These are phyloP conservation scores for Coptodon rendalli DNA, from an alignment of 2,113 vertebrate species.

Conservation along the genomic window DNA sequence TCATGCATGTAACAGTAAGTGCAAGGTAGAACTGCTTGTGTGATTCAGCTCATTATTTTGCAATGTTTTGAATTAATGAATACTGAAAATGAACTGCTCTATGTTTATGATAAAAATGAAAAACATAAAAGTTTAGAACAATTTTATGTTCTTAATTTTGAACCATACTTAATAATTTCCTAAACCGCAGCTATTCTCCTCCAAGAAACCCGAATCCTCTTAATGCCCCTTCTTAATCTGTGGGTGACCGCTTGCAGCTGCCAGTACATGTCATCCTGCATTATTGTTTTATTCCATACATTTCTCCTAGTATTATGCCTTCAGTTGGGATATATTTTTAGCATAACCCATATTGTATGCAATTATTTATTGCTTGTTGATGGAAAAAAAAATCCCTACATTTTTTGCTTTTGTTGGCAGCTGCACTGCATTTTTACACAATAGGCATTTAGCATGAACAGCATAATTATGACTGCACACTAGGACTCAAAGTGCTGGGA, in stretches of 20 bases:
- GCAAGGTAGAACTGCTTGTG: not conserved
- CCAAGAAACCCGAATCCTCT: not conserved
- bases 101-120: not conserved
- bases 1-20: not conserved
- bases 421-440: constrained; percentile 48
- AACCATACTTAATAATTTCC: not conserved
- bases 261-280: not conserved
- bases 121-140: not conserved
- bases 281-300: constrained; percentile 52
- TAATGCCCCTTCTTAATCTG: not conserved
- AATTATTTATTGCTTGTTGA: constrained; percentile 54
- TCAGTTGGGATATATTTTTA: constrained; percentile 44
- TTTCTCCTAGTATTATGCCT: constrained; percentile 37
- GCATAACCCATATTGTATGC: constrained; percentile 44
- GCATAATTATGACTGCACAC: constrained; percentile 63
- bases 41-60: not conserved
- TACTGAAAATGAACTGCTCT: not conserved
- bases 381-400: constrained; percentile 41
- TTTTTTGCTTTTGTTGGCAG: constrained; percentile 60
- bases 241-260: not conserved
- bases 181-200: not conserved
- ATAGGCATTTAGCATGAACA: constrained; percentile 62
- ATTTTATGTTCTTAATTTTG: not conserved
- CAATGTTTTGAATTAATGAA: not conserved
- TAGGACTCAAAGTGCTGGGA: constrained; percentile 53